Conservation (phyloP, 1,140 invertebrate genomes). For the Cydia strobilella region DNA sequence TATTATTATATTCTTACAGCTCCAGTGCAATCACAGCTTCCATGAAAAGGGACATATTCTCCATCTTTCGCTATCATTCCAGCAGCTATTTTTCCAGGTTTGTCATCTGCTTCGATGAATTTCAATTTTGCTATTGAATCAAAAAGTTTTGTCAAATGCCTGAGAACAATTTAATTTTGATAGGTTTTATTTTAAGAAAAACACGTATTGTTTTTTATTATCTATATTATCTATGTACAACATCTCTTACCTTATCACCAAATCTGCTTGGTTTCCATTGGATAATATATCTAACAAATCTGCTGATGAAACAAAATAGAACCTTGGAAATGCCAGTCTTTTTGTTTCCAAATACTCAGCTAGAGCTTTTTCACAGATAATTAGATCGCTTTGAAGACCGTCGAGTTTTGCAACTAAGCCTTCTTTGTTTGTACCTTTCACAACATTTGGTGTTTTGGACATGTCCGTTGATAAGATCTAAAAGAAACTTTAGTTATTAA, state of each 20-base stretch:
- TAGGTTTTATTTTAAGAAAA: too few species aligned
- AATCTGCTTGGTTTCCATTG: conserved; percentile 95
- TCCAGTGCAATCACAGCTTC: conserved; percentile 87
- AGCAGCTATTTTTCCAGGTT: conserved; percentile 81
- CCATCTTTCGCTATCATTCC: conserved; percentile 98
- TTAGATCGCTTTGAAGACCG: conserved; percentile 90
- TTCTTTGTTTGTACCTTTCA: conserved; percentile 93
- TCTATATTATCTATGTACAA: background rate
- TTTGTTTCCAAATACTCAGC: conserved; percentile 99
- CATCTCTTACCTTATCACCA: conserved; percentile 82
- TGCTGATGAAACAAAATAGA: conserved; percentile 98
- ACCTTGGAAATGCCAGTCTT: conserved; percentile 96
- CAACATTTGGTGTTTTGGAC: conserved; percentile 90
- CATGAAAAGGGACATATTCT: conserved; percentile 92
- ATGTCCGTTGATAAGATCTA: conserved; percentile 84
- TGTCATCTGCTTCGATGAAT: conserved; percentile 83
- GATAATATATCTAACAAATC: conserved; percentile 97
- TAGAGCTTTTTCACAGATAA: conserved; percentile 97
- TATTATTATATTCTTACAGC: conserved; percentile 81
- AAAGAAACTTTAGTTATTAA: conserved; percentile 35
- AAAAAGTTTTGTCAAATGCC: conserved; percentile 97
- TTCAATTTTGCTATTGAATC: conserved; percentile 95
- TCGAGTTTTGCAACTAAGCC: conserved; percentile 90
- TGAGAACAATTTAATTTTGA: conserved; percentile 55
- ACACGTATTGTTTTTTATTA: too few species aligned